Conservation (phyloP, 2,797 vertebrate species). For the Rhinatrema bivittatum region DNA sequence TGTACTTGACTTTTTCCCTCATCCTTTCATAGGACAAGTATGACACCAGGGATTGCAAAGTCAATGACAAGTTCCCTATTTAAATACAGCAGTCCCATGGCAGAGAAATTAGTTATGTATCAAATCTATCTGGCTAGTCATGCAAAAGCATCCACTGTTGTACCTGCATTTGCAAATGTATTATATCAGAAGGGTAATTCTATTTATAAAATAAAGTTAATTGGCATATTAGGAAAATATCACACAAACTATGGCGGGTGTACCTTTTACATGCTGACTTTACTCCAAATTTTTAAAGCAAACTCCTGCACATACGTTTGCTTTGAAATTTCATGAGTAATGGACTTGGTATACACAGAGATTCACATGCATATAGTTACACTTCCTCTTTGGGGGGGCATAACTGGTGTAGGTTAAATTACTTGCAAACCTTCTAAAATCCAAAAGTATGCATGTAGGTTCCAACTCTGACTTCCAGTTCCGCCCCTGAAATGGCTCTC, state of each 20-base stretch:
- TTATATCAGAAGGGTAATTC: conserved; percentile 19
- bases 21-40: conserved; percentile 49
- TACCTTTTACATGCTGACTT: too few species aligned
- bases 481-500: too few species aligned
- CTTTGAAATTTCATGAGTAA: too few species aligned
- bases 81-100: conserved; percentile 68
- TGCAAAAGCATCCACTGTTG: conserved; percentile 54
- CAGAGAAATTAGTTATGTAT: conserved; percentile 64
- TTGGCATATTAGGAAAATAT: conserved; percentile 18
- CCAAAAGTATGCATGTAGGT: too few species aligned
- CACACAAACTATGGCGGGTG: not conserved
- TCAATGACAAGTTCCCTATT: conserved; percentile 68
- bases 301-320: too few species aligned
- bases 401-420: too few species aligned
- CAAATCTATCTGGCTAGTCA: conserved; percentile 68
- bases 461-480: too few species aligned
- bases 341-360: too few species aligned
- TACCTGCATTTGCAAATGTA: conserved; percentile 44
- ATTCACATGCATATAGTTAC: too few species aligned
- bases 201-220: conserved; percentile 45
- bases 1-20: conserved; percentile 68
- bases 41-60: conserved; percentile 70
- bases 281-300: too few species aligned
- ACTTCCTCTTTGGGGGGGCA: too few species aligned
- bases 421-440: too few species aligned